Evolutionary conservation across 2,797 vertebrate genomes (phyloP).

Genomic region (Todus mexicanus): DNA sequence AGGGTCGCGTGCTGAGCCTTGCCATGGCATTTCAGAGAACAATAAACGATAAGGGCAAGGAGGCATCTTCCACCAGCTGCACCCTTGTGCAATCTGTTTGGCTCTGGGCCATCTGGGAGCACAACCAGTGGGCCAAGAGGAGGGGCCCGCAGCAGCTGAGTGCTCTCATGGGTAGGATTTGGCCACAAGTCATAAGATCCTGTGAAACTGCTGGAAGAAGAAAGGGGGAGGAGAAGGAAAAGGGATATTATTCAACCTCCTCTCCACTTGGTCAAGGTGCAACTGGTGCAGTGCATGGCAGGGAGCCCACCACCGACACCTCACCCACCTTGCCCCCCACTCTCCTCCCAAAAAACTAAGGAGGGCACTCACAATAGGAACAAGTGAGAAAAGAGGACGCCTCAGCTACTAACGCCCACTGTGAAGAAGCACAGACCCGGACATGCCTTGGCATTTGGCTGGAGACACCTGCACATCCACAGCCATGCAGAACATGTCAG

Average conservation of each 20-base stretch:
- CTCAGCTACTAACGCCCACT: background rate
- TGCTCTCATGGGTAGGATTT: background rate
- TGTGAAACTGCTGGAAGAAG: background rate
- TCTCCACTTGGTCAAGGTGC: background rate
- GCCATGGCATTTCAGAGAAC: background rate
- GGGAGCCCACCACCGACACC: accelerated
- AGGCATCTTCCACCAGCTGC: constrained; percentile 26
- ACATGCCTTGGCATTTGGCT: background rate
- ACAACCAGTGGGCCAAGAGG: background rate
- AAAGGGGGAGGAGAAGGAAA: background rate
- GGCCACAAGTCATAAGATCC: background rate
- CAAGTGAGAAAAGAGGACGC: background rate
- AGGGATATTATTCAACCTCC: background rate
- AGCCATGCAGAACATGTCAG: background rate
- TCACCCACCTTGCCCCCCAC: background rate
- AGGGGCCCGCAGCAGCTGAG: background rate
- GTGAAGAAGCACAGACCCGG: accelerated
- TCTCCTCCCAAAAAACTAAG: accelerated
- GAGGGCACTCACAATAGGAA: accelerated
- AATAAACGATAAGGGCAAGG: background rate
- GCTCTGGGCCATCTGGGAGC: background rate
- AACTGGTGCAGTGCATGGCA: accelerated
- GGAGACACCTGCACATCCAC: background rate
- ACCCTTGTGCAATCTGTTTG: background rate
- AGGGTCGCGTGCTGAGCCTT: background rate